Percentiles rank a stretch among this genome's conserved stretches.
These are phyloP conservation scores for Musca domestica DNA, from an alignment of 1,140 invertebrate species.

Conservation along the genomic window DNA sequence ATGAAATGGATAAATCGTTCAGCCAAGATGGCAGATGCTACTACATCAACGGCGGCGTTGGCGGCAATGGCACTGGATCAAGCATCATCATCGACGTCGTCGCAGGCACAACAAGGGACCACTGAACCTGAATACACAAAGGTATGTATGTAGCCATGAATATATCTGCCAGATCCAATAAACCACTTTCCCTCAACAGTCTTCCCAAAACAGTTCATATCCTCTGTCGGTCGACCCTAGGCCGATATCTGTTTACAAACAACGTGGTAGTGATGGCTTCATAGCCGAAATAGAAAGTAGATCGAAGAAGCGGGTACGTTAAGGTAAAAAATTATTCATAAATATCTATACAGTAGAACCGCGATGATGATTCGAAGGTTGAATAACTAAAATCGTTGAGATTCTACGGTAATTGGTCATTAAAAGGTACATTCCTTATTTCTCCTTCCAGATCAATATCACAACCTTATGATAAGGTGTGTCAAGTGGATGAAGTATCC, in stretches of 20 bases:
- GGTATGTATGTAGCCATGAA: not conserved
- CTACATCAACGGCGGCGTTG: conserved; percentile 27
- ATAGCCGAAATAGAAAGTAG: conserved; percentile 78
- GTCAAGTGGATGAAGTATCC: conserved; percentile 60
- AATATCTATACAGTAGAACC: not conserved
- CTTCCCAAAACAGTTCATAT: conserved; percentile 74
- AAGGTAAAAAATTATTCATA: conserved; percentile 56
- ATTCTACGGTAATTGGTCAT: not conserved
- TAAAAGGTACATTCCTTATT: not conserved
- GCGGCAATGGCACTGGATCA: conserved; percentile 49
- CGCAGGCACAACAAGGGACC: conserved; percentile 30
- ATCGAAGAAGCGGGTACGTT: conserved; percentile 82
- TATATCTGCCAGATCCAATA: not conserved
- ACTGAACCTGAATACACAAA: conserved; percentile 19
- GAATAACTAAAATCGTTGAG: no score
- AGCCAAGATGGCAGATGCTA: conserved; percentile 2
- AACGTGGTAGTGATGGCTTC: conserved; percentile 56
- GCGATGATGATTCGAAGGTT: not conserved
- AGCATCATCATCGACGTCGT: conserved; percentile 36
- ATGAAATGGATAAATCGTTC: conserved; percentile 1
- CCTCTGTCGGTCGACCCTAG: conserved; percentile 41
- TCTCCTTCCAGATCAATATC: conserved; percentile 57
- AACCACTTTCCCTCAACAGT: conserved; percentile 52
- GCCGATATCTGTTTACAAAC: conserved; percentile 29
- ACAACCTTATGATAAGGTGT: conserved; percentile 56